Evolutionary conservation across 2,888 invertebrate genomes (phyloP), one percentile per base, ranked within the genome.

Genomic region (Agrochola litura): DNA sequence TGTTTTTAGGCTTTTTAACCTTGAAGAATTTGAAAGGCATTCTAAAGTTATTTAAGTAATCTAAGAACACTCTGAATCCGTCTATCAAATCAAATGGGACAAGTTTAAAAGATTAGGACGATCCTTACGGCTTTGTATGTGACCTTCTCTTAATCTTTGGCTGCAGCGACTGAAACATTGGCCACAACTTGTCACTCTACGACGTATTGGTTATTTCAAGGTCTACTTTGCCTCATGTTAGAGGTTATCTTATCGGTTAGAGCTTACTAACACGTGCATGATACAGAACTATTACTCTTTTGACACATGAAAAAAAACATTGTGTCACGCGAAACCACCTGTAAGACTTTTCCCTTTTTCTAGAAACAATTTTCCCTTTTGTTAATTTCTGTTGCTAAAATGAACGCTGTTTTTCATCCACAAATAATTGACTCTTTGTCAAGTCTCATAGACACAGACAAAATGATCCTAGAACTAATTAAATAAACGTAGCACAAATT

Each of bases 401-500:
- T 6, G 0, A 25, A 25, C 6, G 14, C 5, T 6, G 43, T 25
- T 58, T 14, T 49, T 73, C 6, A 16, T 58, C 10, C 22, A 58
- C 9, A 41, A 9, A 54, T 60, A 56, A 37, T 16, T 25, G 14
- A 16, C 25, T 64, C 37, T 68, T 43, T 58, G 10, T 43, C 14
- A 64, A 69, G 46, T 43, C 58, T n/a, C 3, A 69, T 19, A 60
- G 56, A 25, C 19, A 56, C 60, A 69, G 49, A 12, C 43, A 12
- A 25, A 1, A 22, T 43, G 14, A 14, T 22, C 56, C 14, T 43
- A 64, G 56, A 70, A 70, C 69, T 63, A 81, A 81, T 82, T 70
- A 85, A 73, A 25, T 70, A 74, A 67, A 49, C 63, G 65, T 60
- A 71, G 60, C 25, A 66, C 54, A 58, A 80, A 73, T 69, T 70